phyloP scores from a whole-genome alignment of 2,113 vertebrate genomes.

The Chaetorhynchus papuensis region DNA sequence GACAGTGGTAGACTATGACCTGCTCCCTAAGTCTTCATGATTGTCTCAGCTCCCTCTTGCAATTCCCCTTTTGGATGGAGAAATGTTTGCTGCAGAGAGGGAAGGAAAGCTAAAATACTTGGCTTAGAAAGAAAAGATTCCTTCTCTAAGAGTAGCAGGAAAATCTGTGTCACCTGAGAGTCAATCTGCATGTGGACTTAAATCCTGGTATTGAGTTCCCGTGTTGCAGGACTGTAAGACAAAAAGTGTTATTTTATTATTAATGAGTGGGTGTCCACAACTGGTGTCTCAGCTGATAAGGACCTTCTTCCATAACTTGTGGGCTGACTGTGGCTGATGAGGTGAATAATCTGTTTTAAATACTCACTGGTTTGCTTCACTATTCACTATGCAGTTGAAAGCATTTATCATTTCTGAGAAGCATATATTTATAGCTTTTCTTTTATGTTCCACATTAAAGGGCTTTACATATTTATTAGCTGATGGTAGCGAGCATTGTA shows the following conservation, averaged over 20 bases:
- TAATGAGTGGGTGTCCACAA: neutral
- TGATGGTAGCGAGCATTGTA: neutral
- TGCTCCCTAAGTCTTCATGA: neutral
- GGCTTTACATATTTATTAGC: constrained; percentile 16
- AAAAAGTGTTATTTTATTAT: neutral
- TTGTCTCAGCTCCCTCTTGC: neutral
- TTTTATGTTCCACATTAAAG: constrained; percentile 21
- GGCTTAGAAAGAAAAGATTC: neutral
- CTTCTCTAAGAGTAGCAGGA: neutral
- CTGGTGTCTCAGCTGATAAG: neutral
- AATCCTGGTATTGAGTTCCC: neutral
- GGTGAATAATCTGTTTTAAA: neutral
- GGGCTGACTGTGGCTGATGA: neutral
- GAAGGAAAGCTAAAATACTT: neutral
- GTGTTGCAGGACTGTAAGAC: neutral
- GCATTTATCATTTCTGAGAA: neutral
- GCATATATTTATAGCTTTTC: neutral
- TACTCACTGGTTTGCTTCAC: neutral
- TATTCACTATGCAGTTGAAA: neutral
- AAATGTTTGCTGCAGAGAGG: neutral
- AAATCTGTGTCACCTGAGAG: neutral
- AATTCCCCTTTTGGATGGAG: neutral
- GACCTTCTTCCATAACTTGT: neutral
- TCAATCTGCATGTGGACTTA: neutral
- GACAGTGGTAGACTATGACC: neutral